phyloP scores from a whole-genome alignment of 1,140 invertebrate species.

The Atopsyche davidsoni region DNA sequence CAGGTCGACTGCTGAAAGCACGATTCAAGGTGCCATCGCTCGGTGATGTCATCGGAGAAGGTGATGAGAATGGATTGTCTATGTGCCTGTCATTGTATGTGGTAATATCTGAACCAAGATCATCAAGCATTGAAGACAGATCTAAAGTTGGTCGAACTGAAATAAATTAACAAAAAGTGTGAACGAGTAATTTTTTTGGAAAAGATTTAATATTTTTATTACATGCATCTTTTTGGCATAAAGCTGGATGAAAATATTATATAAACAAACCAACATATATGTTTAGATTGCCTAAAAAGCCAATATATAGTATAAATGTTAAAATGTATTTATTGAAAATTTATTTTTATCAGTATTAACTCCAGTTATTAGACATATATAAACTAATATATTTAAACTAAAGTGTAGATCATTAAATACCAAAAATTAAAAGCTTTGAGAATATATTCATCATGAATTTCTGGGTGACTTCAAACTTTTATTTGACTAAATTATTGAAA shows the following conservation, averaged over 20 bases:
- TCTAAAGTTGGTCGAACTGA: conserved; percentile 41
- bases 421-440: too few relatives aligned
- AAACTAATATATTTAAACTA: too few relatives aligned
- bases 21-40: conserved; percentile 41
- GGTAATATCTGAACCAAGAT: conserved; percentile 38
- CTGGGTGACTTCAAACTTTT: too few relatives aligned
- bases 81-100: conserved; percentile 47
- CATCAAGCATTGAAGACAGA: conserved; percentile 43
- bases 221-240: background rate
- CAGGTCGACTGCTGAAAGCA: conserved; percentile 38
- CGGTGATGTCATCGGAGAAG: conserved; percentile 46
- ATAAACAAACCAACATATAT: too few relatives aligned
- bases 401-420: too few relatives aligned
- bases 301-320: too few relatives aligned
- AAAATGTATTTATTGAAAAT: too few relatives aligned
- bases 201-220: background rate
- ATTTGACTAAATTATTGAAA: too few relatives aligned
- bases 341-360: too few relatives aligned
- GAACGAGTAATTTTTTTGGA: background rate
- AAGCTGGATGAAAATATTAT: background rate
- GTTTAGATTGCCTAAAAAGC: too few relatives aligned
- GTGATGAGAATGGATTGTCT: conserved; percentile 48
- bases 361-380: too few relatives aligned
- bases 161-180: conserved; percentile 27
- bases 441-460: too few relatives aligned